A percentile compares a stretch with the other conserved stretches of the same genome.
Conservation (phyloP, 2,113 vertebrate species). For the Neotragus moschatus region DNA sequence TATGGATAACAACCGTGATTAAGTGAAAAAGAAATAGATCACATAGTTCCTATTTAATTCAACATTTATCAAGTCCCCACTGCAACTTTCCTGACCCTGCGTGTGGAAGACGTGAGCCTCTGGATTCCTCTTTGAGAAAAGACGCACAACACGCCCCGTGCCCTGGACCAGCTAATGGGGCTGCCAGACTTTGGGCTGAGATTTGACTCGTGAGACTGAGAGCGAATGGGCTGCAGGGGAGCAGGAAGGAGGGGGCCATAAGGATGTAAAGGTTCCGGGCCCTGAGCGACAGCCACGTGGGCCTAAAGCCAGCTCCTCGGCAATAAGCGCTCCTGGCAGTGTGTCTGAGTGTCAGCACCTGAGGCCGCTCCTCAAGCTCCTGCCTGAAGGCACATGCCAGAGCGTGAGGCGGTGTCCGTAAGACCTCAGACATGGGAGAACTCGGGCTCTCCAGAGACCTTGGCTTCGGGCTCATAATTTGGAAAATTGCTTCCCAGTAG, state of each 20-base stretch:
- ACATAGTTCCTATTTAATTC: background rate
- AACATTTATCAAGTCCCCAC: background rate
- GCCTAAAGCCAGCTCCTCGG: background rate
- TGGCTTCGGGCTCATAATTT: background rate
- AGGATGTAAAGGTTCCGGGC: too few relatives aligned
- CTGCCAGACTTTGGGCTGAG: background rate
- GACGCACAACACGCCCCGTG: accelerated
- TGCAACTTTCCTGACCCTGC: background rate
- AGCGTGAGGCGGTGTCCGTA: background rate
- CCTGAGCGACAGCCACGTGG: background rate
- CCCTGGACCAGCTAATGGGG: background rate
- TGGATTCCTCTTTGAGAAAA: background rate
- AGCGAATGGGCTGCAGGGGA: background rate
- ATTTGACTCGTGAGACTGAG: background rate
- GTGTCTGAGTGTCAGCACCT: background rate
- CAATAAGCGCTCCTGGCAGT: accelerated
- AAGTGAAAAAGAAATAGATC: background rate
- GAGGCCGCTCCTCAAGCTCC: background rate
- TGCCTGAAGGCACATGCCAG: background rate
- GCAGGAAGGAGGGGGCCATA: too few relatives aligned
- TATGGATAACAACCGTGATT: background rate
- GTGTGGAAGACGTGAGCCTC: background rate
- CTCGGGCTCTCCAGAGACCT: background rate
- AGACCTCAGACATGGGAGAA: background rate
- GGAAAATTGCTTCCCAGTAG: background rate